Evolutionary conservation across 2,113 vertebrate genomes (phyloP).

Genomic region (Pelmatolapia mariae): DNA sequence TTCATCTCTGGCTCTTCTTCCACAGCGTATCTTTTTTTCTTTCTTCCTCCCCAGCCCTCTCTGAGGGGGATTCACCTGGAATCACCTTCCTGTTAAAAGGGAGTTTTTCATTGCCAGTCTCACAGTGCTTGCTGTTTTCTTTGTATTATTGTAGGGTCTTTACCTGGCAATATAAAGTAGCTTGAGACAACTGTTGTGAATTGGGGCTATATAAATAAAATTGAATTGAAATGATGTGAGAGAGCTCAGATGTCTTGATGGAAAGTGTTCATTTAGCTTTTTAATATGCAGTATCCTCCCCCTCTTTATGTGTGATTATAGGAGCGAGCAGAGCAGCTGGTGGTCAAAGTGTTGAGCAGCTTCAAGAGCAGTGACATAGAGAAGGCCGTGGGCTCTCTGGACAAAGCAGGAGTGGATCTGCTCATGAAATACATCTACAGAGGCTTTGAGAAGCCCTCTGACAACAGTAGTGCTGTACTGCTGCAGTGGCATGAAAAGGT

Average conservation of each 20-base stretch:
- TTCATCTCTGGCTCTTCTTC: background rate
- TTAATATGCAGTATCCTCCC: background rate
- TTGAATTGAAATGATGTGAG: background rate
- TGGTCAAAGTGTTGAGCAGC: constrained; percentile 88
- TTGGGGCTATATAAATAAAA: background rate
- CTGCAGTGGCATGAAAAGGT: constrained; percentile 97
- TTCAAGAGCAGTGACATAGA: constrained; percentile 94
- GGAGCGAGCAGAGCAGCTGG: constrained; percentile 89
- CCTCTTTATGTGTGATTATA: background rate
- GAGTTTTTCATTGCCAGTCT: background rate
- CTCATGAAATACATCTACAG: constrained; percentile 99
- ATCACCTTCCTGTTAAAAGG: background rate
- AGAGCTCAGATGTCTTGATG: background rate
- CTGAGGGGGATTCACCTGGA: background rate
- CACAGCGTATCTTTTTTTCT: background rate
- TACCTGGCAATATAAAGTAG: background rate
- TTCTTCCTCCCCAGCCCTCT: fast-evolving
- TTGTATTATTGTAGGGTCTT: background rate
- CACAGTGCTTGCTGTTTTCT: background rate
- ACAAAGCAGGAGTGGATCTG: constrained; percentile 86
- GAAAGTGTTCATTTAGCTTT: background rate
- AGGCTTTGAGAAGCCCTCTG: constrained; percentile 90
- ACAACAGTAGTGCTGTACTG: constrained; percentile 91
- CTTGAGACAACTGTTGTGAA: background rate
- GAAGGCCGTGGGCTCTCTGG: constrained; percentile 88